Evolutionary conservation across 2,797 vertebrate species (phyloP).

Genomic region (Sebastes alutus): DNA sequence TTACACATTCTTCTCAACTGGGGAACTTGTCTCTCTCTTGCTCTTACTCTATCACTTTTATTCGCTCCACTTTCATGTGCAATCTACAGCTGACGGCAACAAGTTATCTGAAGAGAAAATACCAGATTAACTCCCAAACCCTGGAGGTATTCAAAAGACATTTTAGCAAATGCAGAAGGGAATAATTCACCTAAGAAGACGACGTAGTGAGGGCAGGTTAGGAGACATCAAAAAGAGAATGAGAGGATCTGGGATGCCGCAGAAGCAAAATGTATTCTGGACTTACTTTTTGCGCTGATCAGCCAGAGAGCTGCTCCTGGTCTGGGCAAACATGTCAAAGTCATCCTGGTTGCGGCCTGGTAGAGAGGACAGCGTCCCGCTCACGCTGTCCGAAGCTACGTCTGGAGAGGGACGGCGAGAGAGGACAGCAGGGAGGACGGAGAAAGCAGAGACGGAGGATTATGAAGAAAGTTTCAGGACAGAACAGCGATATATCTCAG

Average conservation of each 20-base stretch:
- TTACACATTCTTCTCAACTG: neutral
- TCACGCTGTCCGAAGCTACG: conserved; percentile 86
- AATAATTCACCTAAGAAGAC: neutral
- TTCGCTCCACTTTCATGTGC: neutral
- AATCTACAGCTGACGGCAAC: neutral
- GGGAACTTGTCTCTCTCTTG: neutral
- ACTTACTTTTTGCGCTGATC: conserved; percentile 94
- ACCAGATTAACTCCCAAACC: neutral
- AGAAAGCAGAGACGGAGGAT: neutral
- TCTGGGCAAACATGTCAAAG: conserved; percentile 97
- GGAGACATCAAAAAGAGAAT: neutral
- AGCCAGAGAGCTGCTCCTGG: conserved; percentile 91
- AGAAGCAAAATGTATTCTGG: neutral
- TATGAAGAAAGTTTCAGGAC: neutral
- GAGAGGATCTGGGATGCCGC: neutral
- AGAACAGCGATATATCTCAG: neutral
- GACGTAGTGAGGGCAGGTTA: neutral
- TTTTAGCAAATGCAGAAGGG: neutral
- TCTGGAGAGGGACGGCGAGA: conserved; percentile 76
- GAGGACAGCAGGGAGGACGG: neutral
- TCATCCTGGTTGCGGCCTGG: conserved; percentile 85
- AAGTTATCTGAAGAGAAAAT: neutral
- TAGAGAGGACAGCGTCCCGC: conserved; percentile 87
- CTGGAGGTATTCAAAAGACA: neutral
- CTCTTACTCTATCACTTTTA: neutral